These are phyloP conservation scores for Agrotis segetum DNA, from an alignment of 2,888 invertebrate genomes.

Conservation along the genomic window DNA sequence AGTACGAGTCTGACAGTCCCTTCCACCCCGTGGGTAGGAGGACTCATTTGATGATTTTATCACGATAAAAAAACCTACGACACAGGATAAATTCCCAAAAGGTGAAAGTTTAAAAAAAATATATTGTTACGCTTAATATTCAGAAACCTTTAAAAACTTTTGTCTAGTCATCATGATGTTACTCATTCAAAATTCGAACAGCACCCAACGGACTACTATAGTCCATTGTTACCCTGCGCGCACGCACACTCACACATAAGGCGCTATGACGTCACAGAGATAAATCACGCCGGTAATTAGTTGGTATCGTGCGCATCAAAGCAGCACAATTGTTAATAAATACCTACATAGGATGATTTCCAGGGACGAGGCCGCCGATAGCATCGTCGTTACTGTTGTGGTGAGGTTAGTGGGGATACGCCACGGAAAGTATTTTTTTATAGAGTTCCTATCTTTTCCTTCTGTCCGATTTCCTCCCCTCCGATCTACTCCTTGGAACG, in stretches of 20 bases:
- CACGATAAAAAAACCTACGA: too few relatives aligned
- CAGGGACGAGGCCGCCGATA: constrained; percentile 70
- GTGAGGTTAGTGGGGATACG: constrained; percentile 64
- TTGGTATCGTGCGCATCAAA: constrained; percentile 77
- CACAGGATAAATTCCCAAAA: too few relatives aligned
- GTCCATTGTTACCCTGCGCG: constrained; percentile 48
- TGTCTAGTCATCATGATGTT: constrained; percentile 4
- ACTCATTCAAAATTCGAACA: constrained; percentile 42
- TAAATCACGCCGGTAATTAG: constrained; percentile 80
- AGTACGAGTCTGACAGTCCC: too few relatives aligned
- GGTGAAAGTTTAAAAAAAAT: too few relatives aligned
- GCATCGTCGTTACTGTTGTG: constrained; percentile 67
- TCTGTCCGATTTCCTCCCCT: too few relatives aligned
- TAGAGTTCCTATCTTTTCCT: too few relatives aligned
- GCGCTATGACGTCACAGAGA: constrained; percentile 65
- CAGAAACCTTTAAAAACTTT: neutral
- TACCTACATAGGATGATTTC: constrained; percentile 84
- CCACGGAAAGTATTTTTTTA: neutral
- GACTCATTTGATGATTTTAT: too few relatives aligned
- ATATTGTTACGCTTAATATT: too few relatives aligned
- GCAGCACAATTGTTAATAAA: constrained; percentile 85
- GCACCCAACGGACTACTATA: constrained; percentile 8
- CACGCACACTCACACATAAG: constrained; percentile 34
- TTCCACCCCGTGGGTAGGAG: too few relatives aligned
- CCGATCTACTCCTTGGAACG: too few relatives aligned